Percentiles rank a stretch among this genome's conserved stretches.
Conservation (phyloP, 1,140 invertebrate species). For the Branchinecta lynchi region DNA sequence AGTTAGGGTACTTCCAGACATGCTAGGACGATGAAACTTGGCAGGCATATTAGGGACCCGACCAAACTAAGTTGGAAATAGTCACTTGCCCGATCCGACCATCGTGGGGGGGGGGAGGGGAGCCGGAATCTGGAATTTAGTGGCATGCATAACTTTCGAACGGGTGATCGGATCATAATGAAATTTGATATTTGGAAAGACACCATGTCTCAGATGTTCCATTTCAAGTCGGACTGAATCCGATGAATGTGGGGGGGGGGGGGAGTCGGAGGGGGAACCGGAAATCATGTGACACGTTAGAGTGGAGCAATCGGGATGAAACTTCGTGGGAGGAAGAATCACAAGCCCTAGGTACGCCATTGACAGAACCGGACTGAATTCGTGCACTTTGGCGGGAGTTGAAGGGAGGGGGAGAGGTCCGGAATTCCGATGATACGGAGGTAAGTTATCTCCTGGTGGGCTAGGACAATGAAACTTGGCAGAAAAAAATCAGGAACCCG, state of each 20-base stretch:
- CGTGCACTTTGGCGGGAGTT: not conserved
- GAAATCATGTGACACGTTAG: not conserved
- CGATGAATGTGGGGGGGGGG: not conserved
- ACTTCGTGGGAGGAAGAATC: not conserved
- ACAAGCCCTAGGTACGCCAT: not conserved
- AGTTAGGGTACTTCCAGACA: too few species aligned
- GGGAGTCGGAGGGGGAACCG: slow-evolving; percentile 1
- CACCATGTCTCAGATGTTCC: not conserved
- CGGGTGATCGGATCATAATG: slow-evolving; percentile 4
- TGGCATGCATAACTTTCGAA: not conserved
- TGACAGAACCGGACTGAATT: not conserved
- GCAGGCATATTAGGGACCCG: too few species aligned
- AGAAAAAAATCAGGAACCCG: not conserved
- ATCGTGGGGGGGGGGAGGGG: too few species aligned
- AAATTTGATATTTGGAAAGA: slow-evolving; percentile 10
- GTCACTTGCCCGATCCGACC: too few species aligned
- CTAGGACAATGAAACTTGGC: slow-evolving; percentile 5
- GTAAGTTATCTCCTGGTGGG: not conserved
- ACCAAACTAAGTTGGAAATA: too few species aligned
- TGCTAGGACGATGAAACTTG: too few species aligned
- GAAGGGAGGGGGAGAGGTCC: not conserved
- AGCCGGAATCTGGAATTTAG: too few species aligned
- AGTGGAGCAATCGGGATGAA: slow-evolving; percentile 5
- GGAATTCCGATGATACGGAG: too few species aligned
- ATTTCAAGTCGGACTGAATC: not conserved